Percentiles rank a stretch among this genome's conserved stretches.
These are phyloP conservation scores for Rhagium mordax DNA, from an alignment of 2,888 invertebrate genomes.

Conservation along the genomic window DNA sequence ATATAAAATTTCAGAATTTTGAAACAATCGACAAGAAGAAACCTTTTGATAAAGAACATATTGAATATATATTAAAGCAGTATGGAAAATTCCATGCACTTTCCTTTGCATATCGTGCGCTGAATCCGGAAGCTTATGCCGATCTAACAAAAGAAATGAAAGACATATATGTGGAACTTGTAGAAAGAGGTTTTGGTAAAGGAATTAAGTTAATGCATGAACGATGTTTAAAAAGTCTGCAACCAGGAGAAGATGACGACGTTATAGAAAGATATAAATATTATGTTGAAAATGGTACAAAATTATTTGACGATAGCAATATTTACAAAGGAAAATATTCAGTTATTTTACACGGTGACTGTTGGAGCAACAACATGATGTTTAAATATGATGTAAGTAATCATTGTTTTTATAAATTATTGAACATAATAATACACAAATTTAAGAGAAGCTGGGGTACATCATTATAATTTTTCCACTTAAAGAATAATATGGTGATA, in stretches of 20 bases:
- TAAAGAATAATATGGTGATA: no score
- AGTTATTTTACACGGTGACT: slow-evolving; percentile 50
- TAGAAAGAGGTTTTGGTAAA: not conserved
- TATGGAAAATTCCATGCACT: slow-evolving; percentile 54
- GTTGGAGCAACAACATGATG: slow-evolving; percentile 55
- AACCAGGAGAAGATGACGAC: slow-evolving; percentile 1
- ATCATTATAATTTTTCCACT: no score
- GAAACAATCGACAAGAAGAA: slow-evolving; percentile 32
- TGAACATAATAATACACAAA: not conserved
- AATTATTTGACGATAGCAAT: not conserved
- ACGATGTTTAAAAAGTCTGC: not conserved
- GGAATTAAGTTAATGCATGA: not conserved
- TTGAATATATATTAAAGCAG: slow-evolving; percentile 43
- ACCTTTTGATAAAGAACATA: slow-evolving; percentile 30
- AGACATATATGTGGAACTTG: no score
- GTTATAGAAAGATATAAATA: slow-evolving; percentile 13
- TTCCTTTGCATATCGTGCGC: slow-evolving; percentile 48
- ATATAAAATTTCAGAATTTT: slow-evolving; percentile 36
- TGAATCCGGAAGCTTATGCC: slow-evolving; percentile 27
- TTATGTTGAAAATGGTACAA: not conserved
- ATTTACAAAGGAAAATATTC: slow-evolving; percentile 16
- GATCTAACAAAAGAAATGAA: no score
- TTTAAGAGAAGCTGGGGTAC: no score
- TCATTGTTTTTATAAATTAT: not conserved
- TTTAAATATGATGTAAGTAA: slow-evolving; percentile 35